A percentile compares a stretch with the other conserved stretches of the same genome.
Conservation (phyloP, 2,888 invertebrate genomes). For the Minunthozetes semirufus region DNA sequence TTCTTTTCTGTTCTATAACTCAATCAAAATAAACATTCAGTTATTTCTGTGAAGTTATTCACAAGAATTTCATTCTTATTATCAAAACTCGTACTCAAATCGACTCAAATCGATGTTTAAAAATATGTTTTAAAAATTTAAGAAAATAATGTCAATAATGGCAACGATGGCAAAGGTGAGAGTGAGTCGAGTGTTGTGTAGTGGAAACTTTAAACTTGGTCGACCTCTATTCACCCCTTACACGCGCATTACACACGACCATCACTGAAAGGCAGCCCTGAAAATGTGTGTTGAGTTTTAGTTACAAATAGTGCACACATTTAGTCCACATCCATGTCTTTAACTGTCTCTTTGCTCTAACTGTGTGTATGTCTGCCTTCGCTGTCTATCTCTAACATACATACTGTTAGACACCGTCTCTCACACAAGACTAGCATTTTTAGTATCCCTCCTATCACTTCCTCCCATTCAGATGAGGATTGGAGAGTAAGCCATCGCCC, state of each 20-base stretch:
- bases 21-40: conserved; percentile 9
- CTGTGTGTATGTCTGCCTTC: conserved; percentile 1
- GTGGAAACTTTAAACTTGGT: not conserved
- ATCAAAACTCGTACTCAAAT: too few species aligned
- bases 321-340: conserved; percentile 22
- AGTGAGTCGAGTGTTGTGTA: not conserved
- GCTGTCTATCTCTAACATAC: not conserved
- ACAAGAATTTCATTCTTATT: not conserved
- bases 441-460: conserved; percentile 31
- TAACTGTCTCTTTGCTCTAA: not conserved
- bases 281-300: conserved; percentile 1
- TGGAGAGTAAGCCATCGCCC: conserved; percentile 30
- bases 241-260: conserved; percentile 23
- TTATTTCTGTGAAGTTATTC: not conserved
- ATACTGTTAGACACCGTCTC: not conserved
- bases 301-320: conserved; percentile 10
- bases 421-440: conserved; percentile 4
- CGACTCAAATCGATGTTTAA: too few species aligned
- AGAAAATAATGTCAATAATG: not conserved
- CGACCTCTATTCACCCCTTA: conserved; percentile 23
- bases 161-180: not conserved
- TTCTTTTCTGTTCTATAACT: not conserved
- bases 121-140: not conserved
- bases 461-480: conserved; percentile 19
- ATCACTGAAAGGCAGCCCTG: conserved; percentile 9